phyloP scores from a whole-genome alignment of 2,888 invertebrate genomes.

The Ichneumoninae sp. region DNA sequence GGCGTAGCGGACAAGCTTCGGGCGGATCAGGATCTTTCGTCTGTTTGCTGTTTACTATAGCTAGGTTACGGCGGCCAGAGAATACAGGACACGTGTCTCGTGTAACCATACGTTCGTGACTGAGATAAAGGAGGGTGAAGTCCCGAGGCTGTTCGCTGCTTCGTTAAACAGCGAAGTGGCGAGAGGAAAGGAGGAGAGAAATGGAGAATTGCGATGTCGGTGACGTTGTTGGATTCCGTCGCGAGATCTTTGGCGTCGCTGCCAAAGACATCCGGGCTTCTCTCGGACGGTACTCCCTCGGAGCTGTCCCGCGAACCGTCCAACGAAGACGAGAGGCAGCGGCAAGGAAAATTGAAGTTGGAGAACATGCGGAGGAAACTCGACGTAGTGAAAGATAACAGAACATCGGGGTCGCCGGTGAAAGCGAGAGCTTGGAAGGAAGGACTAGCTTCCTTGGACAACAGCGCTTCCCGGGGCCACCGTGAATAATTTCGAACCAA shows the following conservation, averaged over 20 bases:
- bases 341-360: conserved; percentile 19
- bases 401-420: conserved; percentile 35
- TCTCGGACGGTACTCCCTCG: background rate
- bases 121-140: conserved; percentile 67
- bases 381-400: conserved; percentile 42
- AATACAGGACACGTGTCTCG: conserved; percentile 61
- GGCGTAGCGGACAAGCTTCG: background rate
- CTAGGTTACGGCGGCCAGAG: conserved; percentile 38
- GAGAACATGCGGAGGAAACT: conserved; percentile 57
- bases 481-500: conserved; percentile 75
- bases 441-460: conserved; percentile 36
- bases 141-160: conserved; percentile 14
- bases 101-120: conserved; percentile 69
- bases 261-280: conserved; percentile 36
- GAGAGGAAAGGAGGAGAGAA: conserved; percentile 44
- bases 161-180: conserved; percentile 37
- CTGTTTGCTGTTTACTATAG: conserved; percentile 40
- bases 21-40: conserved; percentile 33
- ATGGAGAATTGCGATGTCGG: conserved; percentile 41
- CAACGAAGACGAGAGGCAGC: conserved; percentile 18
- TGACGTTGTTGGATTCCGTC: conserved; percentile 66
- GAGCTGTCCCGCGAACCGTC: background rate
- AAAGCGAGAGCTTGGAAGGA: conserved; percentile 32
- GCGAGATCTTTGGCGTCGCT: conserved; percentile 59
- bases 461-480: conserved; percentile 58